Conservation (phyloP, 2,797 vertebrate species). For the Hydrophis major region DNA sequence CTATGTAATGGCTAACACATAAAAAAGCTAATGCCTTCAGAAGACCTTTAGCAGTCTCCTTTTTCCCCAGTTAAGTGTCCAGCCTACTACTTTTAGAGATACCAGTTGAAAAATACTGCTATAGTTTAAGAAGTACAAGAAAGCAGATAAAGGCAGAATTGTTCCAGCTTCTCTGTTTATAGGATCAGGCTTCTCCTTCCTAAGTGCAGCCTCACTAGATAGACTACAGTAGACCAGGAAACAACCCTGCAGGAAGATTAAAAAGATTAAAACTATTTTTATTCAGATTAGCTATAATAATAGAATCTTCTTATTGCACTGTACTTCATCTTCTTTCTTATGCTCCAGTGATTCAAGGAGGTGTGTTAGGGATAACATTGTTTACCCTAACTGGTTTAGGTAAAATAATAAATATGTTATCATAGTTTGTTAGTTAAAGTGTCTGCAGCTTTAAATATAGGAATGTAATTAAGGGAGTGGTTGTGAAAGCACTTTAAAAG, state of each 20-base stretch:
- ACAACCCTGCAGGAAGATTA: neutral
- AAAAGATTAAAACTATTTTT: neutral
- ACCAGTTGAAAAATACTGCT: neutral
- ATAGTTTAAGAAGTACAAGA: neutral
- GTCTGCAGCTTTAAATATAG: too few relatives aligned
- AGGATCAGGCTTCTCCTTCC: neutral
- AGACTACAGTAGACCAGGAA: neutral
- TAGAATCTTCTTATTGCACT: neutral
- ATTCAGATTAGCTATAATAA: neutral
- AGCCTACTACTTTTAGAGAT: neutral
- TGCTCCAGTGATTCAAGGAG: neutral
- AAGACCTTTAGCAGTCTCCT: neutral
- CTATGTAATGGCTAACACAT: neutral
- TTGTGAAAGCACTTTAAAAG: too few relatives aligned
- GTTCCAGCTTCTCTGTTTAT: neutral
- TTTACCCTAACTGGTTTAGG: too few relatives aligned
- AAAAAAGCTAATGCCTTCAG: neutral
- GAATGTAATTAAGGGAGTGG: too few relatives aligned
- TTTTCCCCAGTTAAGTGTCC: neutral
- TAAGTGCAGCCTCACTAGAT: neutral
- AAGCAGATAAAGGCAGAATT: neutral
- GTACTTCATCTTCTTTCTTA: neutral
- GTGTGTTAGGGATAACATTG: too few relatives aligned
- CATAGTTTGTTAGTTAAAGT: too few relatives aligned
- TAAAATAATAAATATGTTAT: too few relatives aligned